A percentile compares a stretch with the other conserved stretches of the same genome.
These are phyloP conservation scores for Euwallacea similis DNA, from an alignment of 1,140 invertebrate genomes.

Conservation along the genomic window DNA sequence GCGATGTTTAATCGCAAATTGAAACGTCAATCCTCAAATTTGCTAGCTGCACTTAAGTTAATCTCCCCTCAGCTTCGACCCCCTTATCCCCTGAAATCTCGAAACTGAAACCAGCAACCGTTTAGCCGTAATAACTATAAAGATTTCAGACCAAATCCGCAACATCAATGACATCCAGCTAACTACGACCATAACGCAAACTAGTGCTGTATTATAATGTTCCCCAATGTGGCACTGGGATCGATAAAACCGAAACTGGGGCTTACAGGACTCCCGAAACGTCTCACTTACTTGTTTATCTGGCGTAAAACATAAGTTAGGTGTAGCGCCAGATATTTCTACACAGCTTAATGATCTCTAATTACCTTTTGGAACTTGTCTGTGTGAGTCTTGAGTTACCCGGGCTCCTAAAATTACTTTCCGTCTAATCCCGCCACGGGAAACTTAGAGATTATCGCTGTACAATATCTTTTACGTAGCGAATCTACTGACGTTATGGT, in stretches of 20 bases:
- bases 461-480: slow-evolving; percentile 25
- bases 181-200: slow-evolving; percentile 25
- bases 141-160: slow-evolving; percentile 14
- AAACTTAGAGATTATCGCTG: slow-evolving; percentile 41
- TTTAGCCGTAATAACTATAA: too few species aligned
- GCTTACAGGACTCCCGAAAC: slow-evolving; percentile 32
- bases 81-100: too few species aligned
- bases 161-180: slow-evolving; percentile 16
- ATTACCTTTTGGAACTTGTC: slow-evolving; percentile 41
- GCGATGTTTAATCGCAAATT: too few species aligned
- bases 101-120: too few species aligned
- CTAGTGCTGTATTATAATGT: slow-evolving; percentile 31
- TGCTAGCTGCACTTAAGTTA: too few species aligned
- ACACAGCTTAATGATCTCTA: slow-evolving; percentile 47
- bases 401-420: slow-evolving; percentile 41
- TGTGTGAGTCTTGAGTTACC: slow-evolving; percentile 40
- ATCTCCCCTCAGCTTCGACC: too few species aligned
- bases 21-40: too few species aligned
- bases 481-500: slow-evolving; percentile 3
- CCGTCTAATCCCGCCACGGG: slow-evolving; percentile 36
- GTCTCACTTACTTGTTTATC: slow-evolving; percentile 47
- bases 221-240: slow-evolving; percentile 7
- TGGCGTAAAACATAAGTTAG: slow-evolving; percentile 48
- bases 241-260: slow-evolving; percentile 39
- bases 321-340: slow-evolving; percentile 43